Evolutionary conservation across 2,888 invertebrate species (phyloP).

Genomic region (Napeogenes inachia): DNA sequence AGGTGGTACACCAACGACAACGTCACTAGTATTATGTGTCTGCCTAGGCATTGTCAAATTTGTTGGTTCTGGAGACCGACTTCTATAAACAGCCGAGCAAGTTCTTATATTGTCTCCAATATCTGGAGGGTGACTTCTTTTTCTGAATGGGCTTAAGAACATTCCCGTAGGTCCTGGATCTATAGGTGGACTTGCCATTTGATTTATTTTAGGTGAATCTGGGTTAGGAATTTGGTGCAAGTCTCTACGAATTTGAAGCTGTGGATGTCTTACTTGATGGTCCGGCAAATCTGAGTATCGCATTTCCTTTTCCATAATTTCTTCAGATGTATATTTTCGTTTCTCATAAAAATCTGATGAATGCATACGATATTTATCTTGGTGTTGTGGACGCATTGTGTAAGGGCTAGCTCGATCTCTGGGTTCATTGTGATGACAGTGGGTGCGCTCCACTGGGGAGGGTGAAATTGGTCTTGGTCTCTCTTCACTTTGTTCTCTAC

Average conservation of each 20-base stretch:
- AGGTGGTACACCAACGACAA: constrained; percentile 61
- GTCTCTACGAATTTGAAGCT: constrained; percentile 87
- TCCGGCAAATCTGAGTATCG: constrained; percentile 70
- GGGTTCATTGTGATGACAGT: constrained; percentile 82
- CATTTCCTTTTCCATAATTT: constrained; percentile 70
- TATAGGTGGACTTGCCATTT: constrained; percentile 66
- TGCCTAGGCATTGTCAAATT: constrained; percentile 70
- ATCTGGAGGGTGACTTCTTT: constrained; percentile 77
- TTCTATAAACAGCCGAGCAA: constrained; percentile 62
- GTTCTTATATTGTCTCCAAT: constrained; percentile 62
- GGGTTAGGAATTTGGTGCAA: constrained; percentile 78
- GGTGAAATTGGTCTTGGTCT: constrained; percentile 59
- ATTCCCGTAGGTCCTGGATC: constrained; percentile 65
- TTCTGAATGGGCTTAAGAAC: constrained; percentile 76
- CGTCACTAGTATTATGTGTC: constrained; percentile 50
- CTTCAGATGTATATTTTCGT: constrained; percentile 65
- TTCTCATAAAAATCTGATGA: constrained; percentile 64
- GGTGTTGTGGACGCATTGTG: constrained; percentile 85
- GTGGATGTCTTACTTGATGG: constrained; percentile 71
- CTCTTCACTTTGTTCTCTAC: constrained; percentile 67
- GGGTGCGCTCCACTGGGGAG: constrained; percentile 77
- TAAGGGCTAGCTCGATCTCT: constrained; percentile 79
- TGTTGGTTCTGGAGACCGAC: constrained; percentile 71
- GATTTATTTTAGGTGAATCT: constrained; percentile 58
- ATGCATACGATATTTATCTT: constrained; percentile 63